Conservation (phyloP, 1,140 invertebrate genomes). For the Hyphantria cunea region DNA sequence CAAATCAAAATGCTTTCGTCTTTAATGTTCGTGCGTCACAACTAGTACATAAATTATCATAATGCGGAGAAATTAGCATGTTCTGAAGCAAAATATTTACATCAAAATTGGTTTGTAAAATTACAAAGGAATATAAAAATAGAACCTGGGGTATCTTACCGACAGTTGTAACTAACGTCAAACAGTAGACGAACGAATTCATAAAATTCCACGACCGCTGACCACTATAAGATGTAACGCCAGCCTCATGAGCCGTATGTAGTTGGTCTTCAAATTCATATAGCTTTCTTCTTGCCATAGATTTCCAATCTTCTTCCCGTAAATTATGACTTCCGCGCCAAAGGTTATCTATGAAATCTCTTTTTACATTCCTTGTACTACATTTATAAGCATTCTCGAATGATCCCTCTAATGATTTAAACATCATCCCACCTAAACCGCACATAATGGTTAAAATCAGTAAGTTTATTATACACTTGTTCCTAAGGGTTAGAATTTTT, state of each 20-base stretch:
- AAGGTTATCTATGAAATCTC: conserved; percentile 91
- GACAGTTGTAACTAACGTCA: conserved; percentile 96
- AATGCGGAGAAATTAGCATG: no score
- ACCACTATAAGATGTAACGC: conserved; percentile 90
- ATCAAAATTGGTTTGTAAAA: no score
- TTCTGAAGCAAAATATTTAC: no score
- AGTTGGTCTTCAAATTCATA: conserved; percentile 94
- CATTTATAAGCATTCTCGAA: conserved; percentile 94
- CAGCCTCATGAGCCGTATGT: conserved; percentile 91
- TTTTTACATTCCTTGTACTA: conserved; percentile 91
- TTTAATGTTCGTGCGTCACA: no score
- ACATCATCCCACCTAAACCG: conserved; percentile 89
- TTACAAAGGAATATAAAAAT: no score
- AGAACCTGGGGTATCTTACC: conserved; percentile 84
- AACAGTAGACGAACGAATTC: conserved; percentile 95
- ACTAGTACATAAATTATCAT: no score
- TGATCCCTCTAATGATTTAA: conserved; percentile 90
- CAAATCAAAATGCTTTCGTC: no score
- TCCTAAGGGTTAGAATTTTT: conserved; percentile 82
- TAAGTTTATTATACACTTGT: conserved; percentile 86
- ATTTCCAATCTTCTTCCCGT: conserved; percentile 94
- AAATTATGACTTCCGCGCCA: conserved; percentile 91
- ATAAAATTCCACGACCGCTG: conserved; percentile 95
- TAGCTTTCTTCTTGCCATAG: conserved; percentile 89
- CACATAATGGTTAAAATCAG: conserved; percentile 87